Percentiles rank a stretch among this genome's conserved stretches.
These are phyloP conservation scores for Athene noctua DNA, from an alignment of 2,113 vertebrate genomes.

Conservation along the genomic window DNA sequence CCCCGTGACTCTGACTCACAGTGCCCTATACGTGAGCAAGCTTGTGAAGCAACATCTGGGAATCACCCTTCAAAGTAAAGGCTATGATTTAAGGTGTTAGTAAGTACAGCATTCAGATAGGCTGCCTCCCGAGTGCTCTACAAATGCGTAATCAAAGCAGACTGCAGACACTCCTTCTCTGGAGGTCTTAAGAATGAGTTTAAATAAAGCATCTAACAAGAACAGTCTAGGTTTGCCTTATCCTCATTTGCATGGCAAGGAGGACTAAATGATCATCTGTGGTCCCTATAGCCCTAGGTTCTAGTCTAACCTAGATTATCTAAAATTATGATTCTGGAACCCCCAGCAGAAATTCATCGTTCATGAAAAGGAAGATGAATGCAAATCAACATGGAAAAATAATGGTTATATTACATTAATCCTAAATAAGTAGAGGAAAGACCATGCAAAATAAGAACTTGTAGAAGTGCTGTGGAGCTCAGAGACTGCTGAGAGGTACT, in stretches of 20 bases:
- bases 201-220: background rate
- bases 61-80: background rate
- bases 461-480: background rate
- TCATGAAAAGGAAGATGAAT: background rate
- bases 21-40: accelerated
- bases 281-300: background rate
- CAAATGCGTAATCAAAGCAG: background rate
- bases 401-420: background rate
- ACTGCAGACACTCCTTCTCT: background rate
- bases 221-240: background rate
- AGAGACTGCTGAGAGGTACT: background rate
- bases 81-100: background rate
- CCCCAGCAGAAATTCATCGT: background rate
- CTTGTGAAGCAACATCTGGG: background rate
- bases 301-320: background rate
- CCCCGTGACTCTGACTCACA: background rate
- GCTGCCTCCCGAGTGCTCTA: background rate
- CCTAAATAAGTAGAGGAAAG: background rate
- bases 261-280: background rate
- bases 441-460: background rate
- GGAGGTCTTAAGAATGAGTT: background rate
- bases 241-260: background rate
- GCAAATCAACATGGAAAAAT: background rate
- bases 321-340: background rate
- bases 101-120: background rate